Base-by-base conservation (phyloP, 2,797 vertebrate genomes). In the Sandelia bainsii region DNA sequence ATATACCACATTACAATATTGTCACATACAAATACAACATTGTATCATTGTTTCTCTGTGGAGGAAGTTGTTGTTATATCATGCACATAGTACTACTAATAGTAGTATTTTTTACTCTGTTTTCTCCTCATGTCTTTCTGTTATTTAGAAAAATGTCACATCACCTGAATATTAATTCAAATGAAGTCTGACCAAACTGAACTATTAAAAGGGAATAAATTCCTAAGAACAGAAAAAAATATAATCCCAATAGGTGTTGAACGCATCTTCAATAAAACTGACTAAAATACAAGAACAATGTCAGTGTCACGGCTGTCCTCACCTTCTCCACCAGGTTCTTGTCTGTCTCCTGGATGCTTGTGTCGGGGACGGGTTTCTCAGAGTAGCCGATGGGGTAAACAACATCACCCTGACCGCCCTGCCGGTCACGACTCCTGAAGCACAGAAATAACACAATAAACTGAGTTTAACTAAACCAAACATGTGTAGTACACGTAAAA, bases 311-410 rank as follows among this genome's bases (percentile, higher is more conserved):
- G 20, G 19, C 14, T 20, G 32, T 39, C 23, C 67, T 89, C 87
- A 97, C 97, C 96, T 99, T 99, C 89, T 98, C 97, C 88, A 98
- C 97, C 51, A 98, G 94, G 82, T 97, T 98, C 87, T 96, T 96
- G 91, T 99, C 97, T 0, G 97, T 97, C 82, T 99, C 97, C 90
- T 99, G 97, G 25, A 98, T 97, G 48, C 97, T 96, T 78, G 96
- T 97, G 87, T 99, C 97, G 0, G 97, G 97, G 8, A 98, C 95
- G 1, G 97, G 96, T 84, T 97, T 97, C 82, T 99, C 97, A 0
- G 96, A 96, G 84, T 96, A 98, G 1, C 97, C 97, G 8, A 99
- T 96, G 7, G 97, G 97, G 69, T 97, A 98, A 48, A 97, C 94
- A 0, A 94, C 94, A 13, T 98, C 97, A 14, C 97, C 96, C 68